These are phyloP conservation scores for Piscicola geometra DNA, from an alignment of 2,888 invertebrate genomes.

Conservation along the genomic window DNA sequence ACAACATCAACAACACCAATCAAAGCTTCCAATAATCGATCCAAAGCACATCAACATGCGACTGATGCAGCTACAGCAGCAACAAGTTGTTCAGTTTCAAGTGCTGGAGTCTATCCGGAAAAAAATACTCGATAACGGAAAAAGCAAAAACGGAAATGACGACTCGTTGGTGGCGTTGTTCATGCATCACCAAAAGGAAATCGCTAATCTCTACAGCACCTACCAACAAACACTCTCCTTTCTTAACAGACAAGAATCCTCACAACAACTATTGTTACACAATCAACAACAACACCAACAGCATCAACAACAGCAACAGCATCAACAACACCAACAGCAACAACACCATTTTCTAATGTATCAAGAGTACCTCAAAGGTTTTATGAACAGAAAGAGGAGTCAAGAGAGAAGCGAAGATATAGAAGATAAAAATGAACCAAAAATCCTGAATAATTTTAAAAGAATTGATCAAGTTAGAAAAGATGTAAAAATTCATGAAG, in stretches of 20 bases:
- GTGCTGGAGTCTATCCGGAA: slow-evolving; percentile 23
- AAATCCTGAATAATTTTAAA: no score
- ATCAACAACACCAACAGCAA: no score
- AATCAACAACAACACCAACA: no score
- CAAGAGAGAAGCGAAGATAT: neutral
- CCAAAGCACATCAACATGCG: slow-evolving; percentile 2
- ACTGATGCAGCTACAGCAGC: slow-evolving; percentile 14
- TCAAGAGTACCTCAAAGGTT: neutral
- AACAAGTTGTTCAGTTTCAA: slow-evolving; percentile 15
- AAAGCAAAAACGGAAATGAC: neutral
- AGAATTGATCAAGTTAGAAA: no score
- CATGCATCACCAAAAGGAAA: slow-evolving; percentile 21
- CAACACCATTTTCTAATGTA: neutral
- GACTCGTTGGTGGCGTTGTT: slow-evolving; percentile 1
- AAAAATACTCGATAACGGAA: slow-evolving; percentile 16
- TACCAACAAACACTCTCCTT: slow-evolving; percentile 3
- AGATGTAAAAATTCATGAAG: neutral
- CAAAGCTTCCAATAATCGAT: slow-evolving; percentile 9
- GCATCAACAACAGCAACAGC: no score
- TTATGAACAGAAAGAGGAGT: slow-evolving; percentile 1
- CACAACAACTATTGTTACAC: neutral
- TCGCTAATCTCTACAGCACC: slow-evolving; percentile 2
- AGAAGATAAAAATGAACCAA: neutral
- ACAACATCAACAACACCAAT: no score
- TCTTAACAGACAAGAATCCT: slow-evolving; percentile 1